Percentiles rank a stretch among this genome's conserved stretches.
These are phyloP conservation scores for Misgurnus mizolepis DNA, from an alignment of 2,113 vertebrate species.

Conservation along the genomic window DNA sequence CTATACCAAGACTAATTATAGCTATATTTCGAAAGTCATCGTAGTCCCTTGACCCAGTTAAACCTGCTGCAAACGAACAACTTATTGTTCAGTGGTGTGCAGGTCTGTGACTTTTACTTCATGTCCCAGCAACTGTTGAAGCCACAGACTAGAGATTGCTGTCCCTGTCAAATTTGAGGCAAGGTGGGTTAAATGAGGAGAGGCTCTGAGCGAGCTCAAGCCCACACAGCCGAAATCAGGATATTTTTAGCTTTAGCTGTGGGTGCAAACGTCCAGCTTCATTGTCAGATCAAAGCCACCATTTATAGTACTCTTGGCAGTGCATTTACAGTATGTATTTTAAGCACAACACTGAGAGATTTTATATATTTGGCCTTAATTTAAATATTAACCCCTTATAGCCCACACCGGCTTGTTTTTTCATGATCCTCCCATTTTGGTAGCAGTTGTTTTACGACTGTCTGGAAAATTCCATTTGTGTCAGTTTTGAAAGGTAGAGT, in stretches of 20 bases:
- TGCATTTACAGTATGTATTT: slow-evolving; percentile 58
- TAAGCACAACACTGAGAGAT: slow-evolving; percentile 97
- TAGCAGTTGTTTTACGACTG: slow-evolving; percentile 13
- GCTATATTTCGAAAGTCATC: too few relatives aligned
- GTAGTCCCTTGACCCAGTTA: too few relatives aligned
- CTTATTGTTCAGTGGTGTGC: neutral
- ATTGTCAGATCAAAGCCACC: slow-evolving; percentile 35
- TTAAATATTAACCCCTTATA: slow-evolving; percentile 14
- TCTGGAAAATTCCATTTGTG: neutral
- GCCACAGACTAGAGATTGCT: slow-evolving; percentile 1
- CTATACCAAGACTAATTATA: too few relatives aligned
- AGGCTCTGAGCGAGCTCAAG: slow-evolving; percentile 81
- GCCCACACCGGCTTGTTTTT: neutral
- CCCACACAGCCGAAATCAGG: slow-evolving; percentile 79
- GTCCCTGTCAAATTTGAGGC: slow-evolving; percentile 34
- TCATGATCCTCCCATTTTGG: slow-evolving; percentile 5
- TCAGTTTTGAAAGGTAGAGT: neutral
- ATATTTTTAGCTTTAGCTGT: slow-evolving; percentile 87
- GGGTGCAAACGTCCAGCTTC: slow-evolving; percentile 59
- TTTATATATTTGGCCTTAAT: slow-evolving; percentile 63
- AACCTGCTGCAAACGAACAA: too few relatives aligned
- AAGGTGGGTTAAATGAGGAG: slow-evolving; percentile 77
- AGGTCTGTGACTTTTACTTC: slow-evolving; percentile 16
- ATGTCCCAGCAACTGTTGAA: neutral
- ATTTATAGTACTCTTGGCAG: slow-evolving; percentile 9